Percentiles rank a stretch among this genome's conserved stretches.
Evolutionary conservation across 2,888 invertebrate genomes (phyloP).

Genomic region (Drosophila rubida): DNA sequence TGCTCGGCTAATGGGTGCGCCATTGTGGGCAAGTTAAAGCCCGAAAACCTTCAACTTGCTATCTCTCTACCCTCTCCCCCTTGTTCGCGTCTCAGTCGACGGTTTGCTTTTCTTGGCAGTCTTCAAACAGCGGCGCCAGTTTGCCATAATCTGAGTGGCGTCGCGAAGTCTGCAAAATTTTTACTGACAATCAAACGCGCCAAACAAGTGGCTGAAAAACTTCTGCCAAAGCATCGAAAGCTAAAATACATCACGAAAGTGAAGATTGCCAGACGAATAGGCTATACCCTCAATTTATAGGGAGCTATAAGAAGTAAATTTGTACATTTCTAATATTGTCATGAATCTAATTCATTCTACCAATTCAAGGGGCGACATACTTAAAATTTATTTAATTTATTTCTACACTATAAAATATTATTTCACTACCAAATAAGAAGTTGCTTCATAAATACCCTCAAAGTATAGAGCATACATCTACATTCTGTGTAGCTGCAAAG

Average conservation of each 20-base stretch:
- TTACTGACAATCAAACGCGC: slow-evolving; percentile 73
- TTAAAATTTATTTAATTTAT: too few relatives aligned
- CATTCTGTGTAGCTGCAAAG: neutral
- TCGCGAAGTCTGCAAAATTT: slow-evolving; percentile 81
- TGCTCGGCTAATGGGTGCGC: slow-evolving; percentile 53
- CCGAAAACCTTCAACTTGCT: slow-evolving; percentile 26
- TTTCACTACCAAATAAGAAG: too few relatives aligned
- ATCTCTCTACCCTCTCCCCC: slow-evolving; percentile 2
- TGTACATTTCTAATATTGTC: too few relatives aligned
- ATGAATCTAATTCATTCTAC: too few relatives aligned
- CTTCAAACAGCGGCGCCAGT: slow-evolving; percentile 74
- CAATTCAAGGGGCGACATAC: too few relatives aligned
- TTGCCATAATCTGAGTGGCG: slow-evolving; percentile 81
- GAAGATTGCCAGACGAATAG: slow-evolving; percentile 5
- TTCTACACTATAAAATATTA: too few relatives aligned
- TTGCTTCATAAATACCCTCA: too few relatives aligned
- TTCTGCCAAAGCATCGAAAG: slow-evolving; percentile 48
- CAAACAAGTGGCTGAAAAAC: slow-evolving; percentile 62
- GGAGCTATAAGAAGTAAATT: too few relatives aligned
- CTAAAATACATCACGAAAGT: slow-evolving; percentile 18
- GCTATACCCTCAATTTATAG: slow-evolving; percentile 12
- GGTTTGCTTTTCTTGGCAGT: slow-evolving; percentile 4
- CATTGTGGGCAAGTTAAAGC: slow-evolving; percentile 67
- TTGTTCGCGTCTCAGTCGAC: neutral
- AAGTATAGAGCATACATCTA: neutral